phyloP scores from a whole-genome alignment of 2,113 vertebrate genomes.

The Saimiri boliviensis region DNA sequence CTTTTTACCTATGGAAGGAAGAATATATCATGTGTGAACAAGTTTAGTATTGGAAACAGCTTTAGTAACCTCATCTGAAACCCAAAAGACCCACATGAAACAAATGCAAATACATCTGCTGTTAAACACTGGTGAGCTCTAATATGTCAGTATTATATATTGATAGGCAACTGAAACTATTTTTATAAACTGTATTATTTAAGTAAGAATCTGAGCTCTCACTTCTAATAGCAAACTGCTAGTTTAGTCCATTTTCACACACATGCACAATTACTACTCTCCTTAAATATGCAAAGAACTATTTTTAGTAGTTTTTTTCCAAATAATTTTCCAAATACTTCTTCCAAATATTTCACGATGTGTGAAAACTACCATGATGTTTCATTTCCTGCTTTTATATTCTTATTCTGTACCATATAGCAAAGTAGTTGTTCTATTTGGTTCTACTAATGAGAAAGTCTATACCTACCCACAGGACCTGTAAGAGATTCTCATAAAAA shows the following conservation, averaged over 20 bases:
- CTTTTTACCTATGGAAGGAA: neutral
- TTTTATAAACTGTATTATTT: neutral
- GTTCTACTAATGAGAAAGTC: neutral
- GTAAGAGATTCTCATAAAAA: slow-evolving; percentile 18
- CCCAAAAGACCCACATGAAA: neutral
- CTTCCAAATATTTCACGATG: neutral
- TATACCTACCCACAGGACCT: neutral
- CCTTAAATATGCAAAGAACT: neutral
- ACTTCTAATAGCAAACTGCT: neutral
- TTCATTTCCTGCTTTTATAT: neutral
- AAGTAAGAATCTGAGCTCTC: neutral
- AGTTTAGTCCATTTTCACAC: neutral
- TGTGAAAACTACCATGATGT: neutral
- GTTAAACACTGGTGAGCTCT: neutral
- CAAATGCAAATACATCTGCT: neutral
- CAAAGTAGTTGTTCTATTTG: neutral
- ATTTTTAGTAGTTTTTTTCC: neutral
- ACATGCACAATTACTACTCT: neutral
- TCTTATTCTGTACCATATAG: neutral
- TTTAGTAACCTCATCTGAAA: neutral
- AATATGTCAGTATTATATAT: neutral
- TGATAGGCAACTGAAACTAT: neutral
- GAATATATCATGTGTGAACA: neutral
- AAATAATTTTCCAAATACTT: neutral
- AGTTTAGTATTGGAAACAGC: neutral